Percentiles rank a stretch among this genome's conserved stretches.
phyloP scores from a whole-genome alignment of 2,113 vertebrate genomes.

The Triplophysa tibetana region DNA sequence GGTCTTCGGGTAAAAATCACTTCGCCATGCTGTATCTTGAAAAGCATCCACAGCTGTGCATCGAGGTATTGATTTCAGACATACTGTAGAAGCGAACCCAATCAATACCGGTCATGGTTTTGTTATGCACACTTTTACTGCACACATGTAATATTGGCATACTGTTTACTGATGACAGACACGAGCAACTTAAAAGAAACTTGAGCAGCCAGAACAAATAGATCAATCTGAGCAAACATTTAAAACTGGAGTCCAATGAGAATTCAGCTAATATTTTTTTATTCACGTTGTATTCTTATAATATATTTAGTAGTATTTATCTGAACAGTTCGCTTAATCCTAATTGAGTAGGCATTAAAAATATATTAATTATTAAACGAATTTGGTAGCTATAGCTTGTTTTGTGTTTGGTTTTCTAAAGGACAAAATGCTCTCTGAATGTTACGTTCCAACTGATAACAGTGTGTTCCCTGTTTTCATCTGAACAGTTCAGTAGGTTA shows the following conservation, averaged over 20 bases:
- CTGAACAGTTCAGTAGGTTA: neutral
- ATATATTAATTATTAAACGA: no score
- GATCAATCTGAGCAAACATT: neutral
- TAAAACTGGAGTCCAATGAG: neutral
- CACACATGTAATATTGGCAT: no score
- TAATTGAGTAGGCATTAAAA: no score
- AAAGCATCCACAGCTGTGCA: neutral
- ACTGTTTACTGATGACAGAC: neutral
- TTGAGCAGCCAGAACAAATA: neutral
- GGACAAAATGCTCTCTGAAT: neutral
- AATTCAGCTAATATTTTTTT: neutral
- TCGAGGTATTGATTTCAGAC: neutral
- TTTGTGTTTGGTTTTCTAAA: no score
- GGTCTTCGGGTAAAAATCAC: neutral
- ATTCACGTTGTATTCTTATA: no score
- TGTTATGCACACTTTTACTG: no score
- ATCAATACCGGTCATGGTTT: no score
- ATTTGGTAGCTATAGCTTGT: no score
- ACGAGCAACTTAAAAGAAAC: neutral
- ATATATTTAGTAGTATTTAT: no score
- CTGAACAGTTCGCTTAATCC: no score
- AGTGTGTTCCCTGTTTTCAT: neutral
- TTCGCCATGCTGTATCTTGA: neutral
- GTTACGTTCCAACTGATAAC: slow-evolving; percentile 3
- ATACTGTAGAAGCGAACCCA: neutral